A percentile compares a stretch with the other conserved stretches of the same genome.
These are phyloP conservation scores for Megaceryle maxima DNA, from an alignment of 2,113 vertebrate species.

Conservation along the genomic window DNA sequence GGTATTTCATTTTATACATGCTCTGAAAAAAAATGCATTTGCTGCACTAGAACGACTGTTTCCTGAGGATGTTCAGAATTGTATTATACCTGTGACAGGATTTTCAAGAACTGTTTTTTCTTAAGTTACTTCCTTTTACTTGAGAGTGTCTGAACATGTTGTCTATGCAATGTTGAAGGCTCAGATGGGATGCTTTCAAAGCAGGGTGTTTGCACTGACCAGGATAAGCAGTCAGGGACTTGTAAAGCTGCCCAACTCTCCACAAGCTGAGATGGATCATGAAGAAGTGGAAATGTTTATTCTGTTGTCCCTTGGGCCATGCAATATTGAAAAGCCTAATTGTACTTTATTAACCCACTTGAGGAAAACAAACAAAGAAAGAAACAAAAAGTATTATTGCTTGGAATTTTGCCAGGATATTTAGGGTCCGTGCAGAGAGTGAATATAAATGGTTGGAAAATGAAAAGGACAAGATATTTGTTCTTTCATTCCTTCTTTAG, in stretches of 20 bases:
- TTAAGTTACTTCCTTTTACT: neutral
- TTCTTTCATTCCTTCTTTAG: constrained; percentile 22
- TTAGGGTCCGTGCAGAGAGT: constrained; percentile 23
- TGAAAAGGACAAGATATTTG: constrained; percentile 30
- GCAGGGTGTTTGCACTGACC: neutral
- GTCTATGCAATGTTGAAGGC: neutral
- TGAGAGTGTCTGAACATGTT: neutral
- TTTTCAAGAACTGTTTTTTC: neutral
- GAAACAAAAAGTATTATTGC: neutral
- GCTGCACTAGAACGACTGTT: neutral
- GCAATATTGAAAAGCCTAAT: neutral
- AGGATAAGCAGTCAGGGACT: neutral
- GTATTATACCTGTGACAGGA: neutral
- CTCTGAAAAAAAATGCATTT: neutral
- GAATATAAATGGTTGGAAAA: constrained; percentile 35
- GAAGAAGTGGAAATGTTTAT: constrained; percentile 13
- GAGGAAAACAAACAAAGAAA: neutral
- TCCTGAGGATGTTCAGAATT: neutral
- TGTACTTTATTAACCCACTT: neutral
- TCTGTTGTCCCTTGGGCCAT: neutral
- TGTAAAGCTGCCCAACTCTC: neutral
- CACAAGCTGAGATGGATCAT: neutral
- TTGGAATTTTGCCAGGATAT: constrained; percentile 39
- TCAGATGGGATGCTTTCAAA: neutral
- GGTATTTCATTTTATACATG: neutral